These are phyloP conservation scores for Anguilla anguilla DNA, from an alignment of 2,797 vertebrate species.

Conservation along the genomic window DNA sequence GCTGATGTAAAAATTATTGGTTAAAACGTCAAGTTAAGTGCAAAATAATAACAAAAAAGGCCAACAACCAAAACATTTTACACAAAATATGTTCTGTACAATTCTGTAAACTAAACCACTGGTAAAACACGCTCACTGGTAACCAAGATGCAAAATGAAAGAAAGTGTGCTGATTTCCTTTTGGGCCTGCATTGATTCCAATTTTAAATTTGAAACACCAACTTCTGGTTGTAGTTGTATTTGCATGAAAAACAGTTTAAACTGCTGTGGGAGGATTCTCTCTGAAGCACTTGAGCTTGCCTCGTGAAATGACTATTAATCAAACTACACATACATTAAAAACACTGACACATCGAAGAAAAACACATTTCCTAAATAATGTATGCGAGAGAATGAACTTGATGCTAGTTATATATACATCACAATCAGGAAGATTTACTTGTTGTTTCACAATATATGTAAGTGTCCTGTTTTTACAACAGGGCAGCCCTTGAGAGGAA, in stretches of 20 bases:
- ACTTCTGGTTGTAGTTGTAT: neutral
- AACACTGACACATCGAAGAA: neutral
- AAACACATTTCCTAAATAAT: neutral
- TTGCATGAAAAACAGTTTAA: neutral
- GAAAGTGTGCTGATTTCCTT: neutral
- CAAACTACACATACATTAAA: neutral
- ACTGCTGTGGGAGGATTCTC: neutral
- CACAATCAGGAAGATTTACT: neutral
- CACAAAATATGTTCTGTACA: neutral
- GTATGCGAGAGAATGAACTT: neutral
- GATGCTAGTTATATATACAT: neutral
- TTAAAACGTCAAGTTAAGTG: neutral
- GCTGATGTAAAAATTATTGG: neutral
- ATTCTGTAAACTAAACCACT: neutral
- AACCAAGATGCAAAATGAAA: too few relatives aligned
- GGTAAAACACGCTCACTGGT: neutral
- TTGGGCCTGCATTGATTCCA: neutral
- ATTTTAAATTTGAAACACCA: neutral
- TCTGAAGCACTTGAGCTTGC: neutral
- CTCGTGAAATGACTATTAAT: neutral
- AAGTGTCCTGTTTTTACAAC: neutral
- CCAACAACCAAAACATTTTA: neutral
- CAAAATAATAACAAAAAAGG: neutral
- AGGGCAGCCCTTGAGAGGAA: neutral
- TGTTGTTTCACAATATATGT: neutral